phyloP scores from a whole-genome alignment of 2,113 vertebrate species.

The Poicephalus meyeri region DNA sequence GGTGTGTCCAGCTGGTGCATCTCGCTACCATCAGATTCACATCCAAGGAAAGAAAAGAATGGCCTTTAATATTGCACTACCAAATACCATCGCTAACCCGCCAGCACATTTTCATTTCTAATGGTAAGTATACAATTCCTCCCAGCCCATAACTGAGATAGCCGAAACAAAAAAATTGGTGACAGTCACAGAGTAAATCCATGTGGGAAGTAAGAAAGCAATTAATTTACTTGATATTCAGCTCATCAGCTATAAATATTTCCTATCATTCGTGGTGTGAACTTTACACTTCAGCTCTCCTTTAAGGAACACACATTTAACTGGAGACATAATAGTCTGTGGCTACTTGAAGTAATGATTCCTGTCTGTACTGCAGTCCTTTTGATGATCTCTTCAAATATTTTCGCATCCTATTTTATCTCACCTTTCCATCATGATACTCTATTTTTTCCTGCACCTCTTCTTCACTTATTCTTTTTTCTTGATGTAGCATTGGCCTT shows the following conservation, averaged over 20 bases:
- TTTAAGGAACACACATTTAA: neutral
- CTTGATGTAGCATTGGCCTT: neutral
- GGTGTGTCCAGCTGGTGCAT: neutral
- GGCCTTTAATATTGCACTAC: neutral
- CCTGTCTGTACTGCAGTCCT: neutral
- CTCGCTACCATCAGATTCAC: neutral
- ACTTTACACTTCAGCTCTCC: neutral
- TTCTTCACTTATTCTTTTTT: slow-evolving; percentile 10
- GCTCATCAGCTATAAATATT: neutral
- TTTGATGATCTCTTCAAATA: neutral
- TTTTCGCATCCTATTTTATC: neutral
- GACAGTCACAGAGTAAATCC: neutral
- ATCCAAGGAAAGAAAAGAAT: neutral
- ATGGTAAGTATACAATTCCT: neutral
- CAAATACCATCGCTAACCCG: neutral
- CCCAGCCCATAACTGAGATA: neutral
- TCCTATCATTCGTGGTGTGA: neutral
- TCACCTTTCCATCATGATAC: slow-evolving; percentile 72
- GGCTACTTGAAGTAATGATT: neutral
- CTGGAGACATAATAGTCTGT: neutral
- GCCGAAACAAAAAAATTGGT: neutral
- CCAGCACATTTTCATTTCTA: neutral
- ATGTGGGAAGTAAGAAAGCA: neutral
- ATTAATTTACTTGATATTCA: neutral
- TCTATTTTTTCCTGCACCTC: slow-evolving; percentile 65